A percentile compares a stretch with the other conserved stretches of the same genome.
These are phyloP conservation scores for Muntiacus muntjak DNA, from an alignment of 2,113 vertebrate species.

Conservation along the genomic window DNA sequence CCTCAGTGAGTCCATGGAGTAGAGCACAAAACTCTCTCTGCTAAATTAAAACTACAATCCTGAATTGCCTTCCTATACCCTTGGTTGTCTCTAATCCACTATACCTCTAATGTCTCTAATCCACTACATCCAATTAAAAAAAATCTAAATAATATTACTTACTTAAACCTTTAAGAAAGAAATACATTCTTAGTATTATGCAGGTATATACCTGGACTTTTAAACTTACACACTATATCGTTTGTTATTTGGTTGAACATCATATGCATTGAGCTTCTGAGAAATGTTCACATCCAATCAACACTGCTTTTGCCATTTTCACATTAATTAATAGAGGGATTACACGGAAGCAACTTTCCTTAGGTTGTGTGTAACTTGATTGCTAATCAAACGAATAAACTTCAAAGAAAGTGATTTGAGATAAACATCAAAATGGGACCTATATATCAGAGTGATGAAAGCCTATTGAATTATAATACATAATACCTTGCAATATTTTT, in stretches of 20 bases:
- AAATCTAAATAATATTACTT: not conserved
- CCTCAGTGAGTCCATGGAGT: not conserved
- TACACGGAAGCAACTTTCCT: not conserved
- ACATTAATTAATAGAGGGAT: not conserved
- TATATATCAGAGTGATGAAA: not conserved
- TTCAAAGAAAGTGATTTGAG: not conserved
- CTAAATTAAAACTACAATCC: not conserved
- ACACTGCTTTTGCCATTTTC: not conserved
- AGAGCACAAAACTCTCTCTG: not conserved
- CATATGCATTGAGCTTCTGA: not conserved
- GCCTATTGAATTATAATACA: not conserved
- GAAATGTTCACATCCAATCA: not conserved
- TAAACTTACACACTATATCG: not conserved
- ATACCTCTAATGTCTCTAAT: not conserved
- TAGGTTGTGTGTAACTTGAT: not conserved
- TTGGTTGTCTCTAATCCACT: not conserved
- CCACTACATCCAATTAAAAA: accelerated
- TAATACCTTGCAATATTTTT: not conserved
- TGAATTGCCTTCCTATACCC: not conserved
- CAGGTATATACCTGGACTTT: not conserved
- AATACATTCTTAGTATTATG: not conserved
- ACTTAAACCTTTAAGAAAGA: not conserved
- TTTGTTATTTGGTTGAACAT: not conserved
- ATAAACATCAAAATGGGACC: slow-evolving; percentile 15
- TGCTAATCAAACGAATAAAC: slow-evolving; percentile 7